Evolutionary conservation across 2,113 vertebrate genomes (phyloP).

Genomic region (Pachypanchax playfairii): DNA sequence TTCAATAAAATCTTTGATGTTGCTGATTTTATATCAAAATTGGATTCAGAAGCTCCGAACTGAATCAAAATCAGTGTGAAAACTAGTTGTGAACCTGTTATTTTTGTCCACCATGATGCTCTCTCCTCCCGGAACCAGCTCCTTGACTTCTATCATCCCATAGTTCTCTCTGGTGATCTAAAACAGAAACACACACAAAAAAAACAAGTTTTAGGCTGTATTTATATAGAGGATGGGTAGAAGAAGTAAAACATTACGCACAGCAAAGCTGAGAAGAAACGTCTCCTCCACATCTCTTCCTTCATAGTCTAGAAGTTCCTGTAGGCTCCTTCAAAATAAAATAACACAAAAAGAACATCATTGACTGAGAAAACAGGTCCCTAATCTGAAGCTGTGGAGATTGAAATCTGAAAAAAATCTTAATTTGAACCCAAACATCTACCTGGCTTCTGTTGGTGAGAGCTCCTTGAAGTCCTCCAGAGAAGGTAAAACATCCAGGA

Average conservation of each 20-base stretch:
- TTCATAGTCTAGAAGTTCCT: conserved; percentile 92
- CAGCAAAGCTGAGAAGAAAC: conserved; percentile 95
- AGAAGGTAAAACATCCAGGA: conserved; percentile 84
- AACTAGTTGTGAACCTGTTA: conserved; percentile 83
- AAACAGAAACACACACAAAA: conserved; percentile 15
- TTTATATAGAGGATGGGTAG: too few relatives aligned
- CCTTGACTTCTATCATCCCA: conserved; percentile 89
- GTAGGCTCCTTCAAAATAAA: conserved; percentile 85
- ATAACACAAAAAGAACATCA: conserved; percentile 10
- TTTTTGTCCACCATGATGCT: conserved; percentile 85
- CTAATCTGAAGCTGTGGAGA: too few relatives aligned
- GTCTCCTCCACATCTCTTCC: conserved; percentile 89
- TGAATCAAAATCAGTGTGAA: not conserved
- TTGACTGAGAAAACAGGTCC: not conserved
- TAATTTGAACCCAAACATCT: conserved; percentile 7
- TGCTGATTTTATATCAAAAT: too few relatives aligned
- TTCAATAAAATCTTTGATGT: too few relatives aligned
- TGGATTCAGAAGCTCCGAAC: not conserved
- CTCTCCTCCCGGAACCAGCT: conserved; percentile 90
- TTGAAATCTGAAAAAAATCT: not conserved
- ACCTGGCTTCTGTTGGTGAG: conserved; percentile 95
- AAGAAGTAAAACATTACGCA: conserved; percentile 68
- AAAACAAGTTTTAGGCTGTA: not conserved
- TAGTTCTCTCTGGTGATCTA: conserved; percentile 96
- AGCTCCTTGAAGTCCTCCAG: conserved; percentile 95